Base-by-base conservation (phyloP, 2,888 invertebrate genomes). In the Thymelicus acteon region DNA sequence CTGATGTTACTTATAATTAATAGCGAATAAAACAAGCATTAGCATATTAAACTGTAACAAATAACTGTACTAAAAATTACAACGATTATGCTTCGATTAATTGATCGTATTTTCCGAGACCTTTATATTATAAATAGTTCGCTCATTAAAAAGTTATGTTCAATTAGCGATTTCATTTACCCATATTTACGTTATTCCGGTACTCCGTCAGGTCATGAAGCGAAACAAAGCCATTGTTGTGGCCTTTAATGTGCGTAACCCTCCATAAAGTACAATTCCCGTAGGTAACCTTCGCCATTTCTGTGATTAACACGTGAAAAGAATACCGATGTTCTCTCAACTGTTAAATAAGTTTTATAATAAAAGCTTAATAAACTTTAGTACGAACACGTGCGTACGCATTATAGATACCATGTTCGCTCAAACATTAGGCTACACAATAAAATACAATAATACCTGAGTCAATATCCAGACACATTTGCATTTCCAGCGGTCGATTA, bases 221-320 rank as follows among this genome's bases (percentile, higher is more conserved):
- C 62, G 37, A 54, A 57, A 65, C 65, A 65, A 65, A 65, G 65
- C 65, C 57, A 65, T 65, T 65, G 57, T 65, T 65, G 65, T 57
- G 65, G 47, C 57, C 57, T 47, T 65, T 65, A 65, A 65, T 65
- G 57, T 65, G 65, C 44, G 15, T 57, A 65, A 57, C 65, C 65
- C 57, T 65, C 48, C 44, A 54, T 65, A 57, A 47, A 65, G 13
- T 40, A 64, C 54, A 54, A 44, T 54, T 65, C 65, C 57, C 57
- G 58, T 15, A 47, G 37, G 47, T 48, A 66, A 31, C 24, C 44
- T 47, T 65, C 47, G n/a, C 58, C 8, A 66, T 58, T 58, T 63
- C 8, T 58, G 58, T 58, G 15, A 58, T 66, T 66, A 65, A 24
- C 44, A 44, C 44, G 47, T 7, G 58, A 66, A 58, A 58, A 58